These are phyloP conservation scores for Musca domestica DNA, from an alignment of 1,140 invertebrate genomes.

Conservation along the genomic window DNA sequence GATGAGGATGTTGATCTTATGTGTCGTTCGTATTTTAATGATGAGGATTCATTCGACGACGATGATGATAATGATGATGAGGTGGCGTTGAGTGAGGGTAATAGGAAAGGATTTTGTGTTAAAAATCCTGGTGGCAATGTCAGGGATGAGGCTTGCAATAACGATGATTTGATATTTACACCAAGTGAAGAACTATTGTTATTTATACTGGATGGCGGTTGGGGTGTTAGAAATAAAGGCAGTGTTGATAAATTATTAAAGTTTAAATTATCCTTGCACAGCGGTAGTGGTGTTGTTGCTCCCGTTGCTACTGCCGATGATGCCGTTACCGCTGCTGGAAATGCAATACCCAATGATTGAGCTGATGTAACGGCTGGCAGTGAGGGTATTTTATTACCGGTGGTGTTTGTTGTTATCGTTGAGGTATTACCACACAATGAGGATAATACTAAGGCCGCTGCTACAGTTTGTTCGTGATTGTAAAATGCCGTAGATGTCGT, in stretches of 20 bases:
- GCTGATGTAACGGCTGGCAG: conserved; percentile 2
- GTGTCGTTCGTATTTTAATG: background rate
- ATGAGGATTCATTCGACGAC: background rate
- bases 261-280: conserved; percentile 9
- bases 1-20: background rate
- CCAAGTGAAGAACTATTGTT: background rate
- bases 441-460: conserved; percentile 44
- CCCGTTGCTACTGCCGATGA: background rate
- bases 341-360: background rate
- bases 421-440: conserved; percentile 37
- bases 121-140: conserved; percentile 10
- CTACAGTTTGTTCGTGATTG: conserved; percentile 47
- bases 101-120: conserved; percentile 6
- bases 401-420: conserved; percentile 28
- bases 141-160: conserved; percentile 22
- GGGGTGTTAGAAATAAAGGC: conserved; percentile 51
- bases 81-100: background rate
- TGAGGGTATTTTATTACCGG: conserved; percentile 29
- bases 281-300: background rate
- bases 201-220: conserved; percentile 30
- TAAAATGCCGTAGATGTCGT: conserved; percentile 37
- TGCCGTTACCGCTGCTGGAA: background rate
- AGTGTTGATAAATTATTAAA: conserved; percentile 35
- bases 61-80: background rate
- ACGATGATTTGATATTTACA: conserved; percentile 22